phyloP scores from a whole-genome alignment of 2,888 invertebrate species.

The Sphaerophoria taeniata region DNA sequence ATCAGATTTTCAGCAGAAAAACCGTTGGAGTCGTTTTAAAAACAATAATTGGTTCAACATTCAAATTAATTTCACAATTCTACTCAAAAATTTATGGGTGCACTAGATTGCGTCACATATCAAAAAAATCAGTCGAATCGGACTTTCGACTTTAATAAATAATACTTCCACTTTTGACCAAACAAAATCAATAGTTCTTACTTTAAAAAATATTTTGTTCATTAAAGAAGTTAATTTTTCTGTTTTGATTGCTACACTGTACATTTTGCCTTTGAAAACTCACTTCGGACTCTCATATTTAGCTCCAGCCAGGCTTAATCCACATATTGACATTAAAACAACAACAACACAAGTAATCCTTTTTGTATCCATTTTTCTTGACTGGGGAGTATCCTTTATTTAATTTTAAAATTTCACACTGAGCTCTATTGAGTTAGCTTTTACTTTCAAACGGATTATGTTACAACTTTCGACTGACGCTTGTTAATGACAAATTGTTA shows the following conservation, averaged over 20 bases:
- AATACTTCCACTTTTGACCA: too few species aligned
- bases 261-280: slow-evolving; percentile 32
- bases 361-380: slow-evolving; percentile 56
- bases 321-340: slow-evolving; percentile 38
- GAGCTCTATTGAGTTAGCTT: not conserved
- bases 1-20: too few species aligned
- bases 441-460: slow-evolving; percentile 33
- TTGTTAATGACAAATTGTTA: slow-evolving; percentile 23
- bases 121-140: too few species aligned
- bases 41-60: too few species aligned
- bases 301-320: slow-evolving; percentile 48
- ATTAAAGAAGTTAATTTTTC: not conserved
- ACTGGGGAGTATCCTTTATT: slow-evolving; percentile 26
- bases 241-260: not conserved
- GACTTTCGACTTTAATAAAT: too few species aligned
- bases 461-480: slow-evolving; percentile 56
- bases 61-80: too few species aligned
- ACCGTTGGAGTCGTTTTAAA: too few species aligned
- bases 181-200: too few species aligned
- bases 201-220: too few species aligned
- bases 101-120: too few species aligned
- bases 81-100: too few species aligned
- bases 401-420: slow-evolving; percentile 7
- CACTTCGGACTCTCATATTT: slow-evolving; percentile 69
- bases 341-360: slow-evolving; percentile 18